Evolutionary conservation across 2,888 invertebrate genomes (phyloP).

Genomic region (Muschampia plurimacula): DNA sequence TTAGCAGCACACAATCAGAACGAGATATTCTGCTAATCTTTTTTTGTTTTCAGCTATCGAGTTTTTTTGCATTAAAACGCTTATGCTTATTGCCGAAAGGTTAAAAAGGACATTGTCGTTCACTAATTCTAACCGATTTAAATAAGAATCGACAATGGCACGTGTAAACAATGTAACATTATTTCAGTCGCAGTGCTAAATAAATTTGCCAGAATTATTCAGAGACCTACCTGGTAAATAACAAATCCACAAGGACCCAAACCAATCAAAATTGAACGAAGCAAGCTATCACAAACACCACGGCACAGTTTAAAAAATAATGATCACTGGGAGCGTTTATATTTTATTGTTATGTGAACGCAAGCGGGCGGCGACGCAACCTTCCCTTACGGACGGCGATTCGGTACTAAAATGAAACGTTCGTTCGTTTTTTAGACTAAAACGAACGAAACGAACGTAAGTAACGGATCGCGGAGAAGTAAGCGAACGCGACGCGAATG

Average conservation of each 20-base stretch:
- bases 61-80: background rate
- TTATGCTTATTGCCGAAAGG: background rate
- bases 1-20: background rate
- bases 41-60: background rate
- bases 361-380: constrained; percentile 50
- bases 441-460: no score
- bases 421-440: no score
- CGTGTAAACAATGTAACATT: constrained; percentile 38
- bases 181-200: constrained; percentile 23
- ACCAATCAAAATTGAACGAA: constrained; percentile 4
- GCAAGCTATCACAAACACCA: constrained; percentile 37
- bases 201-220: background rate
- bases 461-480: no score
- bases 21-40: background rate
- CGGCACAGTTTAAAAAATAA: constrained; percentile 54
- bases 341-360: constrained; percentile 48
- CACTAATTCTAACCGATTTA: constrained; percentile 13
- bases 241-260: constrained; percentile 29
- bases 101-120: constrained; percentile 6
- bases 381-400: constrained; percentile 46
- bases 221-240: constrained; percentile 29
- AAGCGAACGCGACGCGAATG: constrained; percentile 35
- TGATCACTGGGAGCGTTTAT: constrained; percentile 50
- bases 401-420: constrained; percentile 53
- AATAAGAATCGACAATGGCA: constrained; percentile 28